Percentiles rank a stretch among this genome's conserved stretches.
These are phyloP conservation scores for Dioctria rufipes DNA, from an alignment of 2,888 invertebrate species.

Conservation along the genomic window DNA sequence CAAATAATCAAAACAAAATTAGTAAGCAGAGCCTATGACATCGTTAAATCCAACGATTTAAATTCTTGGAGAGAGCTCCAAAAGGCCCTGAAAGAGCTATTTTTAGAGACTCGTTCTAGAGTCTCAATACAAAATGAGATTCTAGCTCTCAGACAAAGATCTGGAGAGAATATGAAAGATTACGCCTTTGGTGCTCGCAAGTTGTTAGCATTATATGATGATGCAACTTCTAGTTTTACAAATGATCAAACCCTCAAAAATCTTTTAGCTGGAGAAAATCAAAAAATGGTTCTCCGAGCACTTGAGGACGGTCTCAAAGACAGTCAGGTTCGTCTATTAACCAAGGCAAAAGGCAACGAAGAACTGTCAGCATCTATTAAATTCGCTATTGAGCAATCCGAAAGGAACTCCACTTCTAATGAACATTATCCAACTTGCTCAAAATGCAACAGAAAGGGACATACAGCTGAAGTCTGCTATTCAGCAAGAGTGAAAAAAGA, in stretches of 20 bases:
- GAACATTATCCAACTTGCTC: neutral
- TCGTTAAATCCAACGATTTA: neutral
- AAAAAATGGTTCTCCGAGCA: neutral
- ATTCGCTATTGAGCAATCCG: neutral
- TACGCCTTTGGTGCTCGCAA: neutral
- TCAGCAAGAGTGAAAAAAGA: neutral
- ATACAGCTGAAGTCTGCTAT: neutral
- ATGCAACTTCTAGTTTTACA: neutral
- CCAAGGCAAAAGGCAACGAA: neutral
- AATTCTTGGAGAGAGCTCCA: neutral
- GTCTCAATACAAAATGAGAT: neutral
- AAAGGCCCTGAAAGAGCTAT: neutral
- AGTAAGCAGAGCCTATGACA: neutral
- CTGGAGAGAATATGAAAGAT: too few relatives aligned
- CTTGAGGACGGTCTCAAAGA: conserved; percentile 5
- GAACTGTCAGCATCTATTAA: neutral
- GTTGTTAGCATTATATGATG: conserved; percentile 1
- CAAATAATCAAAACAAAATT: conserved; percentile 3
- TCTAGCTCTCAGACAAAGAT: neutral
- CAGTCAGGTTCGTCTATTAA: neutral
- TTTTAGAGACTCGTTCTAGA: neutral
- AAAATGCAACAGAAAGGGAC: conserved; percentile 12
- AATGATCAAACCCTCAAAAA: neutral
- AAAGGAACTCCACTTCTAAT: neutral
- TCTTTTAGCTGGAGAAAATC: neutral